phyloP scores from a whole-genome alignment of 2,113 vertebrate genomes.

The Cephalophus harveyi region DNA sequence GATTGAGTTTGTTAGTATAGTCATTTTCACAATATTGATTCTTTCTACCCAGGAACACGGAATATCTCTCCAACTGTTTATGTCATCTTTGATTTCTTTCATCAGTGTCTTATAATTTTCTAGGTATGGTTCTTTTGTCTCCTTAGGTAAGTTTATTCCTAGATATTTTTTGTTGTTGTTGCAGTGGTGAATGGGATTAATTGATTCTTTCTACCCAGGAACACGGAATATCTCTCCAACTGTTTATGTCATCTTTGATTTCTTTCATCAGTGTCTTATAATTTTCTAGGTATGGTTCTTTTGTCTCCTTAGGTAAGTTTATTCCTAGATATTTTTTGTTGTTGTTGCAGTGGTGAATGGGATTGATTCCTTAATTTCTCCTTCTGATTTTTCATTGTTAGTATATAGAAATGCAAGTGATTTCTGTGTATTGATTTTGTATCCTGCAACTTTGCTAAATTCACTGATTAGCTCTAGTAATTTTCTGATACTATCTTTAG shows the following conservation, averaged over 20 bases:
- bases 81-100: too few relatives aligned
- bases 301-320: neutral
- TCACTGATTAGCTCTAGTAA: neutral
- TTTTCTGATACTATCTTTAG: neutral
- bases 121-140: too few relatives aligned
- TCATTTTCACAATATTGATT: neutral
- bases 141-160: too few relatives aligned
- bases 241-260: neutral
- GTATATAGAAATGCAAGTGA: neutral
- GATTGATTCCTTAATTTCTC: neutral
- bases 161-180: too few relatives aligned
- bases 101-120: too few relatives aligned
- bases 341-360: neutral
- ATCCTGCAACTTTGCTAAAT: neutral
- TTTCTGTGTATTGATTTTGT: neutral
- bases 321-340: neutral
- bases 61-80: too few relatives aligned
- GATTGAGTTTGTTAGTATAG: neutral
- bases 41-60: neutral
- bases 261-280: neutral
- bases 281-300: neutral
- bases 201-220: too few relatives aligned
- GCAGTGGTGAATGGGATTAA: too few relatives aligned
- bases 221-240: neutral
- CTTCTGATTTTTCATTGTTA: neutral